Evolutionary conservation across 2,888 invertebrate genomes (phyloP), one percentile per base, ranked within the genome.

Genomic region (Conistra vaccinii): DNA sequence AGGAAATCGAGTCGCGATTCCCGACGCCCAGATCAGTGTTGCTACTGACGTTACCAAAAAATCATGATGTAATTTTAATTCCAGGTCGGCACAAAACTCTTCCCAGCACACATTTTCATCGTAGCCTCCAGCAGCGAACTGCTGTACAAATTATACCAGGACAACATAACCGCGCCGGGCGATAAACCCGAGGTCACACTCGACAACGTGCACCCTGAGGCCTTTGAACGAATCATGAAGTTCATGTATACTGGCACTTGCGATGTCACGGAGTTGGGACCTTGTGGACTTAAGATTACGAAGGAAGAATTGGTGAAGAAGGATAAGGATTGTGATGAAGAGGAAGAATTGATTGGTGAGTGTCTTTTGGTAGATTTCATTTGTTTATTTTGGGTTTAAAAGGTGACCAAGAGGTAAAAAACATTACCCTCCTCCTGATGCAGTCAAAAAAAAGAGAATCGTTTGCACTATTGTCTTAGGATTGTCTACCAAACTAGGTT

Each of bases 51-150:
- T n/a, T n/a, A n/a, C n/a, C 42, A 42, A 48, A 48, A 51, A 51
- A 9, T 23, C 9, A 23, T 51, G 51, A 51, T 23, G 20, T 23
- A 9, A 45, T 67, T 55, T 7, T 32, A 10, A 87, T 89, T 86
- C 23, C 87, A 97, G 97, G 95, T 98, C 51, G 97, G 97, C 45
- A 92, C 95, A 70, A 96, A 97, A 84, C 91, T 91, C 4, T 98
- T 97, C 93, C 97, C 98, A 0, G 98, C 97, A 0, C 98, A 99
- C 92, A 97, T 97, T 85, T 98, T 97, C 91, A 97, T 99, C 69
- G 91, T 98, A 1, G 97, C 97, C 0, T 97, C 97, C 0, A 96
- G 97, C 81, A 97, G 98, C 77, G 97, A 97, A 12, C 97, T 97
- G 32, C 96, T 98, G 12, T 96, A 97, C 84, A 97, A 97, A 76